A percentile compares a stretch with the other conserved stretches of the same genome.
These are phyloP conservation scores for Pseudomyrmex cubaensis DNA, from an alignment of 1,140 invertebrate species.

Conservation along the genomic window DNA sequence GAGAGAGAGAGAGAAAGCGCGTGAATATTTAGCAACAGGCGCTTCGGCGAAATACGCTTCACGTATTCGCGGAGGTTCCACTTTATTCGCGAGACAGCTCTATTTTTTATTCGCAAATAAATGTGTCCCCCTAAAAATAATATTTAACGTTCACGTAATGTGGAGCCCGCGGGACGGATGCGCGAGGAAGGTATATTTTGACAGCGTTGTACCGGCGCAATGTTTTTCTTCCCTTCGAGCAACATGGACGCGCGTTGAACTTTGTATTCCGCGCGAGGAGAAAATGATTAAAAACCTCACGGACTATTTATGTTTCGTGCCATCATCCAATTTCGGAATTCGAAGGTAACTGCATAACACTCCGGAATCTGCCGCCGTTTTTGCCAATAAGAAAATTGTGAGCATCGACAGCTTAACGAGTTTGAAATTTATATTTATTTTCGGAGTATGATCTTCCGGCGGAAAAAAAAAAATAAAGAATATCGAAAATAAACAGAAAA, in stretches of 20 bases:
- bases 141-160: slow-evolving; percentile 78
- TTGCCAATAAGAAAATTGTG: slow-evolving; percentile 55
- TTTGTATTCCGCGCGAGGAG: slow-evolving; percentile 67
- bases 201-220: slow-evolving; percentile 72
- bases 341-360: slow-evolving; percentile 61
- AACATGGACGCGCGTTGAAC: slow-evolving; percentile 68
- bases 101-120: slow-evolving; percentile 79
- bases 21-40: slow-evolving; percentile 75
- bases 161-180: slow-evolving; percentile 69
- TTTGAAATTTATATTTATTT: slow-evolving; percentile 55
- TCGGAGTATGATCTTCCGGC: slow-evolving; percentile 41
- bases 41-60: slow-evolving; percentile 74
- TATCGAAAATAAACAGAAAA: slow-evolving; percentile 51
- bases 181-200: slow-evolving; percentile 73
- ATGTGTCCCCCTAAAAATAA: slow-evolving; percentile 77
- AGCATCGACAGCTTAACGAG: slow-evolving; percentile 55
- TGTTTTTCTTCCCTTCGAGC: slow-evolving; percentile 76
- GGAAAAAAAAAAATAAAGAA: slow-evolving; percentile 28
- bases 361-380: slow-evolving; percentile 50
- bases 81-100: slow-evolving; percentile 76
- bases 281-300: slow-evolving; percentile 75
- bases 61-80: slow-evolving; percentile 68
- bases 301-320: slow-evolving; percentile 74
- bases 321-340: slow-evolving; percentile 63
- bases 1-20: slow-evolving; percentile 30